Conservation (phyloP, 1,140 invertebrate species). For the Dendroctonus ponderosae region DNA sequence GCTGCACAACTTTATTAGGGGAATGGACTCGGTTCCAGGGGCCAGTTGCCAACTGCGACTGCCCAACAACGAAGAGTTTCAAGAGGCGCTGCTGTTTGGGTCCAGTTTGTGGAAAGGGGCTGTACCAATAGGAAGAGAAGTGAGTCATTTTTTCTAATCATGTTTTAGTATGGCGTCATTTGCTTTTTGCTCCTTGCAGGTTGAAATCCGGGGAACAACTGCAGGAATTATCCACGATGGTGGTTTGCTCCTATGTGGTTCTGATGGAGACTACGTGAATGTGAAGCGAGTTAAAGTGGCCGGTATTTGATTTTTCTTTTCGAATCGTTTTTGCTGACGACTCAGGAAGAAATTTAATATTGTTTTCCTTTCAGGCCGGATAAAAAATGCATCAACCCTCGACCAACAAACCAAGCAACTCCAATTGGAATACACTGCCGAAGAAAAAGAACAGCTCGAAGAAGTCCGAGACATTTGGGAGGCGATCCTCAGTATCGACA, state of each 20-base stretch:
- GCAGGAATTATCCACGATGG: conserved; percentile 72
- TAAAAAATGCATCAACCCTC: conserved; percentile 80
- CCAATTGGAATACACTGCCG: conserved; percentile 69
- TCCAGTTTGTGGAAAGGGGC: conserved; percentile 71
- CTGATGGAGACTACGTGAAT: conserved; percentile 71
- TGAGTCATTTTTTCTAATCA: background rate
- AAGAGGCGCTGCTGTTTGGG: conserved; percentile 76
- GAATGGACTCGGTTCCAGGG: conserved; percentile 89
- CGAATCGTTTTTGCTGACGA: background rate
- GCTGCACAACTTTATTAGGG: conserved; percentile 92
- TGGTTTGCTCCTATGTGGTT: conserved; percentile 78
- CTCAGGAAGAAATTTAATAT: conserved; percentile 29
- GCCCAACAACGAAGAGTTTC: conserved; percentile 53
- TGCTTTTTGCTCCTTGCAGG: conserved; percentile 1
- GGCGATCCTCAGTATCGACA: conserved; percentile 75
- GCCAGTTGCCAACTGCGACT: conserved; percentile 72
- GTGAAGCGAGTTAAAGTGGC: conserved; percentile 45
- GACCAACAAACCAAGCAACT: conserved; percentile 64
- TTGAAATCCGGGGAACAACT: conserved; percentile 64
- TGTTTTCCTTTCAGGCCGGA: conserved; percentile 65
- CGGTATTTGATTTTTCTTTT: conserved; percentile 27
- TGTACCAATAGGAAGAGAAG: conserved; percentile 58
- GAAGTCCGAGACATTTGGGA: conserved; percentile 74
- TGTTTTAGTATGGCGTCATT: background rate
- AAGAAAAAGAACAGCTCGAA: conserved; percentile 69